Evolutionary conservation across 2,113 vertebrate genomes (phyloP), one percentile per base, ranked within the genome.

Genomic region (Sakesphorus luctuosus): DNA sequence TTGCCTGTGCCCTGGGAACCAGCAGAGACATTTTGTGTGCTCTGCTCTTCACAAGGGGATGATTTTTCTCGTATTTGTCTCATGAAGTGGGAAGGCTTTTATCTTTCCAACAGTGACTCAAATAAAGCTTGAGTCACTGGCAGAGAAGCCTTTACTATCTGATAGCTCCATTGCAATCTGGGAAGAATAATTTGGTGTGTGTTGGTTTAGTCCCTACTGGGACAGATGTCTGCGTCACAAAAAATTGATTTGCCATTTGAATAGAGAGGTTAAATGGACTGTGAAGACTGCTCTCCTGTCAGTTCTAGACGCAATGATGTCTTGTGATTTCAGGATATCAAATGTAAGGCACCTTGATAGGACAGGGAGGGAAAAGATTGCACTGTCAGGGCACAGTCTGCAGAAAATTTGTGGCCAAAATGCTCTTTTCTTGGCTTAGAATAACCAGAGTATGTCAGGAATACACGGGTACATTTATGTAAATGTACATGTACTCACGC

Each of bases 181-280:
- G 46, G 80, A 92, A 89, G 91, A 90, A 89, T 82, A 89, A 95
- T 89, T 89, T 90, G 76, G 92, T 87, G 86, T 82, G 40, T 84
- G 88, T 92, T 96, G 83, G 86, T 96, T 96, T 94, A 95, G 88
- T 87, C 63, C 73, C 93, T 76, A 49, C 79, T 90, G 94, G 92
- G 90, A 93, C 88, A 87, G 90, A 93, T 76, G 92, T 76, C 90
- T 96, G 86, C 62, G 82, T 94, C 90, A 66, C 62, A 47, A 90
- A 94, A 84, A 94, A 93, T 78, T 14, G 43, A 84, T 95, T 93
- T 93, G 88, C 80, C 1, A 2, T 96, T 94, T 94, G 66, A 95
- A 90, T 77, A 76, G 90, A 58, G 88, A 94, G 90, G 90, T 95
- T 94, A 94, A 96, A 94, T 93, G 94, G 88, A 82, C 93, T 93